Evolutionary conservation across 2,797 vertebrate genomes (phyloP), one percentile per base, ranked within the genome.

Genomic region (Oryzias sinensis): DNA sequence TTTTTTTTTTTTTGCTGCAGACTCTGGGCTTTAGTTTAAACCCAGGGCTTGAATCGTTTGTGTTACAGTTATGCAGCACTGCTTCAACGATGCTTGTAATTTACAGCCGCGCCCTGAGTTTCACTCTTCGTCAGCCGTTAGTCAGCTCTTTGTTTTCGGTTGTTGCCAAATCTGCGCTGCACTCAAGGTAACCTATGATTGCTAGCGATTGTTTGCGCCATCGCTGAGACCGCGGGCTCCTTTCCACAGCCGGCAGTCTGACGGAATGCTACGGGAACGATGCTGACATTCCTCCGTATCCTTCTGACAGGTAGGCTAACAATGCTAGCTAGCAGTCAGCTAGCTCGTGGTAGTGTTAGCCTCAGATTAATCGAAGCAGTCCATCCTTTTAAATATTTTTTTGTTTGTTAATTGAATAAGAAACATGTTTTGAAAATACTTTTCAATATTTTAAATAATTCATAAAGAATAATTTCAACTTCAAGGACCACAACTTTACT

Each of bases 201-300:
- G 49, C 42, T 40, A 48, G 5, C 65, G 46, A 43, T 66, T 62
- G 46, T 62, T 55, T 15, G 58, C 67, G 47, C 52, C 73, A 37
- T 49, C 65, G 50, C 51, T 61, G 50, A 62, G 56, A 66, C 60
- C 22, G 55, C 59, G 24, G 13, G 5, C 57, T 20, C 49, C 64
- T 52, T 53, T 62, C 20, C 61, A 18, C 53, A 41, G 37, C 59
- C 63, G 59, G 62, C 60, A 43, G 53, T 69, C 53, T 73, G 70
- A 89, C 87, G 88, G 85, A 75, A 70, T 79, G 83, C 51, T 83
- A 72, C 81, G 56, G 70, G 57, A 54, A 88, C 72, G 56, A 90
- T 90, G 89, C 70, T 65, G 58, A 81, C 45, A 57, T 74, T 88
- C 68, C 66, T 87, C 62, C 70, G 45, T 27, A 40, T 89, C 65